Conservation (phyloP, 1,140 invertebrate species). For the Hestina assimilis region DNA sequence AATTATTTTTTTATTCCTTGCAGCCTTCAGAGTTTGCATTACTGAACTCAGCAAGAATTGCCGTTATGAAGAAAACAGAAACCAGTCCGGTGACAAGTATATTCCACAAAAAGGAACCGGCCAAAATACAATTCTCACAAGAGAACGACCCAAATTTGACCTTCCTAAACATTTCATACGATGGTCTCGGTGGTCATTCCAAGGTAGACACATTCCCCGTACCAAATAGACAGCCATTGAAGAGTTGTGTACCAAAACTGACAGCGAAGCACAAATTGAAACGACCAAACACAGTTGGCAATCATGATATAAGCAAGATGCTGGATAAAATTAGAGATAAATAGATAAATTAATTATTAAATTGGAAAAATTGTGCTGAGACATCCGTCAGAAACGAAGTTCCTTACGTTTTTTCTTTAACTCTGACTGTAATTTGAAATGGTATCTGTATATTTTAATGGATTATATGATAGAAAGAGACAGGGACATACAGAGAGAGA, state of each 20-base stretch:
- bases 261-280: conserved; percentile 54
- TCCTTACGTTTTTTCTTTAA: too few relatives aligned
- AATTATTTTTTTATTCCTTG: conserved; percentile 21
- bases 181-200: conserved; percentile 68
- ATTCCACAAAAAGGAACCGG: conserved; percentile 47
- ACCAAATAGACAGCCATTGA: conserved; percentile 35
- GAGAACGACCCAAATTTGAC: conserved; percentile 30
- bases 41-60: conserved; percentile 37
- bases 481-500: too few relatives aligned
- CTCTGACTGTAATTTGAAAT: too few relatives aligned
- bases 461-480: too few relatives aligned
- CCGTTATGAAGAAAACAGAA: conserved; percentile 22
- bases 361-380: too few relatives aligned
- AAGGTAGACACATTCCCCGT: conserved; percentile 59
- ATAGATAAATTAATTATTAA: not conserved
- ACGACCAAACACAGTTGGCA: conserved; percentile 36
- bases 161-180: conserved; percentile 50
- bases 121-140: conserved; percentile 30
- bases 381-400: too few relatives aligned
- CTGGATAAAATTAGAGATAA: conserved; percentile 40
- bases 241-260: conserved; percentile 44
- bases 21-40: conserved; percentile 58
- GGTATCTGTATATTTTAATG: too few relatives aligned
- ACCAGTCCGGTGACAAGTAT: conserved; percentile 39
- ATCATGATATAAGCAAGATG: conserved; percentile 48